Percentiles rank a stretch among this genome's conserved stretches.
Conservation (phyloP, 2,113 vertebrate genomes). For the Leptodactylus fuscus region DNA sequence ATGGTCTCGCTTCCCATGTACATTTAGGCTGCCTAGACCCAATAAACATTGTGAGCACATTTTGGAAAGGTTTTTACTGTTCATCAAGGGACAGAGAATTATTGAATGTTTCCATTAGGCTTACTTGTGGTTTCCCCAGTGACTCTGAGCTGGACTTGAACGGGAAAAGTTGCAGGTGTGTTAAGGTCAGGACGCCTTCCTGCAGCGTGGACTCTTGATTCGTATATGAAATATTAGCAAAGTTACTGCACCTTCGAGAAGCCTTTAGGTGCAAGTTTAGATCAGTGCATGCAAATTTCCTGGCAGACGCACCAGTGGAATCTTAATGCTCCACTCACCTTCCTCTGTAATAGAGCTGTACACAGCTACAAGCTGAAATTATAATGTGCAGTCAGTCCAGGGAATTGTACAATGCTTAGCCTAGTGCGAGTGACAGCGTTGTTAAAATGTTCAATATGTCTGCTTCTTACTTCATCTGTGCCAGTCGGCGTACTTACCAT, state of each 20-base stretch:
- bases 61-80: conserved; percentile 66
- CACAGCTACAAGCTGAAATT: conserved; percentile 69
- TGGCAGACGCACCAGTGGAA: conserved; percentile 78
- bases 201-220: conserved; percentile 81
- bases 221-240: conserved; percentile 78
- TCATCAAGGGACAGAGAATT: conserved; percentile 71
- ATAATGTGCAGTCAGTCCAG: conserved; percentile 75
- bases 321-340: conserved; percentile 78
- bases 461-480: conserved; percentile 72
- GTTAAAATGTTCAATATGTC: conserved; percentile 67
- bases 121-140: conserved; percentile 81
- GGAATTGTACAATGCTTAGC: conserved; percentile 76
- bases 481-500: conserved; percentile 70
- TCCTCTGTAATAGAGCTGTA: conserved; percentile 80
- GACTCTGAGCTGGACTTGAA: conserved; percentile 81
- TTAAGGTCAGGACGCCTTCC: conserved; percentile 74
- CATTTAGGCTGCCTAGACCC: conserved; percentile 64
- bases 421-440: conserved; percentile 73
- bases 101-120: conserved; percentile 75
- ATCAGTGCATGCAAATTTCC: conserved; percentile 84
- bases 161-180: conserved; percentile 77
- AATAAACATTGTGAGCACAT: conserved; percentile 74
- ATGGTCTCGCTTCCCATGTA: neutral
- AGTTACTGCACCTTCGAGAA: conserved; percentile 76
- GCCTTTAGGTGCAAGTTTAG: conserved; percentile 80